A percentile compares a stretch with the other conserved stretches of the same genome.
These are phyloP conservation scores for Aculops lycopersici DNA, from an alignment of 1,140 invertebrate species.

Conservation along the genomic window DNA sequence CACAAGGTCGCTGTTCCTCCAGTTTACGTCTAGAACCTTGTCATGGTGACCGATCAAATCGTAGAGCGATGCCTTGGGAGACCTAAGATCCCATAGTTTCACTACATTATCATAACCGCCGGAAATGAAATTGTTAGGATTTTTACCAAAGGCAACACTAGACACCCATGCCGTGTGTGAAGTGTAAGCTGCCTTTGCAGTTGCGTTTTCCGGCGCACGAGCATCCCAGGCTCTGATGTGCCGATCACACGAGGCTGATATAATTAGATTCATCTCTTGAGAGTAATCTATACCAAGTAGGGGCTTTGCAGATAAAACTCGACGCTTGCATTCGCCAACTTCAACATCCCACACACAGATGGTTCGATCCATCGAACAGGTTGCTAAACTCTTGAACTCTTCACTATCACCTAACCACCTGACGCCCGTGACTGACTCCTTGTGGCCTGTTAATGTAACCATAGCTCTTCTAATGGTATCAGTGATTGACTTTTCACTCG, in stretches of 20 bases:
- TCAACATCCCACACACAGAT: conserved; percentile 74
- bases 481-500: conserved; percentile 2
- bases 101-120: conserved; percentile 60
- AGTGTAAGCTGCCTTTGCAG: conserved; percentile 41
- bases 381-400: conserved; percentile 23
- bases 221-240: conserved; percentile 68
- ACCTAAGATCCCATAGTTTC: conserved; percentile 82
- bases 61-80: conserved; percentile 61
- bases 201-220: conserved; percentile 41
- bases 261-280: conserved; percentile 29
- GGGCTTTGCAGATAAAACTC: conserved; percentile 38
- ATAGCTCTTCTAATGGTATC: conserved; percentile 16
- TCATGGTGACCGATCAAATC: conserved; percentile 74
- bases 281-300: conserved; percentile 63
- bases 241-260: conserved; percentile 60
- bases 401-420: conserved; percentile 35
- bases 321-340: conserved; percentile 21
- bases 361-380: conserved; percentile 76
- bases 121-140: conserved; percentile 60
- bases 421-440: conserved; percentile 49
- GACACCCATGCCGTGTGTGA: conserved; percentile 76
- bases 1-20: conserved; percentile 52
- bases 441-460: conserved; percentile 61
- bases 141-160: conserved; percentile 36
- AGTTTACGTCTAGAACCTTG: conserved; percentile 68